Evolutionary conservation across 2,888 invertebrate genomes (phyloP), one percentile per base, ranked within the genome.

Genomic region (Synanthedon tipuliformis): DNA sequence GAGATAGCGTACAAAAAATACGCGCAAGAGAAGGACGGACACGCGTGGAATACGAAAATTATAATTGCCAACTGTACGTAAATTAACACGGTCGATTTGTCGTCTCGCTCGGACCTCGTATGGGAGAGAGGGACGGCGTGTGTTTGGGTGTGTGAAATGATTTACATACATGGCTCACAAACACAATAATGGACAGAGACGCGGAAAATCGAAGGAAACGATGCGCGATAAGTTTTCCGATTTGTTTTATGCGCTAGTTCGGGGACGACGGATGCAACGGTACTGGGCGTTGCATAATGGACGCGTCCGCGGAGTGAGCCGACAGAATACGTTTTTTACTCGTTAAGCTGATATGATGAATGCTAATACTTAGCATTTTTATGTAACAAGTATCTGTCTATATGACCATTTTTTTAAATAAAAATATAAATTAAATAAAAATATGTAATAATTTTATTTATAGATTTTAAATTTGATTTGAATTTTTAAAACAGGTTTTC

Each of bases 41-140:
- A 69, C 74, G 65, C 73, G 78, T 76, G 75, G 79, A 80, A 71
- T 65, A 69, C 69, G 70, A 82, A 84, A 84, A 87, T 86, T 85
- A 87, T 87, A 87, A 87, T 87, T 87, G 86, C 84, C 84, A 83
- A 81, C 79, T 79, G 84, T 80, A 81, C 80, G 81, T 86, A 83
- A 87, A 87, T 87, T 87, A 87, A 86, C 86, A 83, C 84, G 78
- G 79, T 67, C 73, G 82, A 81, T 81, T 78, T 73, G 61, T 73
- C 66, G 69, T 72, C 71, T 52, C 54, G 41, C 34, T 23, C 50
- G 8, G 27, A 50, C 18, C 3, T 50, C 27, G 51, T 12, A 45
- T 41, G 59, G 54, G 50, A 41, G 57, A 57, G 54, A 51, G 12
- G 49, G 65, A 59, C 54, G 55, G 59, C 59, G 61, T 62, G 53